Conservation (phyloP, 2,888 invertebrate species). For the Hyppa rectilinea region DNA sequence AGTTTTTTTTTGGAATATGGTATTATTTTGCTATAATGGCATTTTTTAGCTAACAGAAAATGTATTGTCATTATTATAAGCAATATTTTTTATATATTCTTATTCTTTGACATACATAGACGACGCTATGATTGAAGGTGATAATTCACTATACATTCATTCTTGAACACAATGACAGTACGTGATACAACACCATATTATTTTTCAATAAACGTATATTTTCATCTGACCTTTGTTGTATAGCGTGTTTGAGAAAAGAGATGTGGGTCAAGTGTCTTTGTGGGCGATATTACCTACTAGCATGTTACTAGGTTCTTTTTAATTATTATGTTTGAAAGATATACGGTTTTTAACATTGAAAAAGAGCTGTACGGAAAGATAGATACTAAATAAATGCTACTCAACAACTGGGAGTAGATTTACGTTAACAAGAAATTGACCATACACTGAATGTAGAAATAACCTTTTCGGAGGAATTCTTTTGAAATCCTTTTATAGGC, state of each 20-base stretch:
- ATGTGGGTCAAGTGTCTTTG: constrained; percentile 76
- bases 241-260: constrained; percentile 67
- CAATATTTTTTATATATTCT: constrained; percentile 13
- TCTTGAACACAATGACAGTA: constrained; percentile 65
- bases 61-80: background rate
- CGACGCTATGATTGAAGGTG: constrained; percentile 56
- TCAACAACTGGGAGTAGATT: background rate
- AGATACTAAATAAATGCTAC: background rate
- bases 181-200: constrained; percentile 69
- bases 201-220: constrained; percentile 74
- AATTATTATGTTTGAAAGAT: constrained; percentile 18
- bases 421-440: constrained; percentile 11
- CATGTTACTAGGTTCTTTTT: constrained; percentile 38
- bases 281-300: constrained; percentile 44
- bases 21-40: background rate
- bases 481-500: constrained; percentile 47
- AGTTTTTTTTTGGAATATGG: background rate
- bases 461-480: constrained; percentile 46
- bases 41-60: background rate
- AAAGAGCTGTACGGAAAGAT: background rate
- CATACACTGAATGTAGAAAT: constrained; percentile 32
- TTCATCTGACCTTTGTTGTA: constrained; percentile 74
- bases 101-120: constrained; percentile 50
- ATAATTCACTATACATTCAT: too few relatives aligned
- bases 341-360: background rate